Percentiles rank a stretch among this genome's conserved stretches.
phyloP scores from a whole-genome alignment of 2,797 vertebrate genomes.

The Knipowitschia caucasica region DNA sequence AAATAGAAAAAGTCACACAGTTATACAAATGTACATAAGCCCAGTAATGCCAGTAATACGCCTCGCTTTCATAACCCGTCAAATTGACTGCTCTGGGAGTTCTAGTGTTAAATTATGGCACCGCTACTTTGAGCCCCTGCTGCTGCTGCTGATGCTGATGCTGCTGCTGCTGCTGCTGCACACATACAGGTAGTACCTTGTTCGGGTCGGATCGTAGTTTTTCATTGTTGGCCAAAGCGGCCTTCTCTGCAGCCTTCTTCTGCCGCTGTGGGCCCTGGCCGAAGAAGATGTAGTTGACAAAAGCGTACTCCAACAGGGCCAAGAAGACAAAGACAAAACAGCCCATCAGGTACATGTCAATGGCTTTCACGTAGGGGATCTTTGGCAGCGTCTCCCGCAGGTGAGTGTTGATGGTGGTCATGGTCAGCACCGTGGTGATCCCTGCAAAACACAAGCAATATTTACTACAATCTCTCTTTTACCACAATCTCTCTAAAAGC shows the following conservation, averaged over 20 bases:
- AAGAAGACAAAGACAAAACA: slow-evolving; percentile 98
- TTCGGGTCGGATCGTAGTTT: slow-evolving; percentile 92
- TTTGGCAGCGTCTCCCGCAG: slow-evolving; percentile 97
- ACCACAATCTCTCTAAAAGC: not conserved
- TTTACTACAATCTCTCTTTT: not conserved
- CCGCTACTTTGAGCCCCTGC: slow-evolving; percentile 32
- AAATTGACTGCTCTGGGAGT: no score
- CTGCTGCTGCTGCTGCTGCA: slow-evolving; percentile 1
- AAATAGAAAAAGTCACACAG: no score
- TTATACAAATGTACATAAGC: no score
- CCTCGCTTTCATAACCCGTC: no score
- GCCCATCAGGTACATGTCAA: slow-evolving; percentile 99
- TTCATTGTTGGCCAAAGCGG: slow-evolving; percentile 93
- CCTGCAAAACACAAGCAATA: slow-evolving; percentile 72
- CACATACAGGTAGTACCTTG: slow-evolving; percentile 80
- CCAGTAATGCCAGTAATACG: no score
- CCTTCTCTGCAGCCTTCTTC: slow-evolving; percentile 96
- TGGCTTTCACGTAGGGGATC: slow-evolving; percentile 98
- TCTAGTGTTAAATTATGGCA: slow-evolving; percentile 61
- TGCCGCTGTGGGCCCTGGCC: slow-evolving; percentile 95
- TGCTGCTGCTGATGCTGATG: no score
- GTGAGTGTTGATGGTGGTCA: slow-evolving; percentile 99
- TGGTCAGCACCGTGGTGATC: slow-evolving; percentile 97
- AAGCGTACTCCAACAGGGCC: slow-evolving; percentile 94
- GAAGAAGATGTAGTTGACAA: slow-evolving; percentile 99